Base-by-base conservation (phyloP, 2,797 vertebrate genomes). In the Squalus acanthias region DNA sequence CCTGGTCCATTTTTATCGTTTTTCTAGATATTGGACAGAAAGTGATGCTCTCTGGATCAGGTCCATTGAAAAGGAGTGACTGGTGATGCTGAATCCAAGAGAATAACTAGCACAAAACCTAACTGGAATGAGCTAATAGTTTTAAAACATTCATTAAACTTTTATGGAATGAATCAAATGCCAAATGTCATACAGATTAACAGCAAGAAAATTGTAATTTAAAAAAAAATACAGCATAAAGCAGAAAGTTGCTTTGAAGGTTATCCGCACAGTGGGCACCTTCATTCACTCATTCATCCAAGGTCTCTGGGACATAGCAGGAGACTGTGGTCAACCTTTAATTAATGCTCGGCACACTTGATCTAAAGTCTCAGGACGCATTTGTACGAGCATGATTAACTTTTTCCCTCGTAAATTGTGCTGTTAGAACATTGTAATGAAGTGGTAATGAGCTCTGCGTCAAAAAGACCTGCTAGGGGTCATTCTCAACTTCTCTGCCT, bases 371-470 rank as follows among this genome's bases (percentile, higher is more conserved):
- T 93, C 63, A 69, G n/a, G 65, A 69, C n/a, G 10, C 39, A 17
- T 65, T 69, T 93, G 65, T 69, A 67, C 91, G 67, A 69, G 63
- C 91, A 93, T 93, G n/a, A 93, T 93, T 93, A 93, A 69, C 63
- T 29, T 67, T 93, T 93, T 22, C n/a, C 39, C 8, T 65, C 10
- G 91, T 93, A 93, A 67, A 46, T 69, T 39, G 15, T 39, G 39
- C 65, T 93, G 63, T 46, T 93, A 65, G 67, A 93, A 67, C 39
- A 93, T 20, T 69, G 63, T 67, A 93, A 93, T 93, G 39, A 63
- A 63, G 60, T 65, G 63, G 33, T 92, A 39, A 93, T 93, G 63
- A 69, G 63, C n/a, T 69, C 63, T 67, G 8, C n/a, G 69, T 93
- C n/a, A 69, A 39, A 93, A 67, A 46, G 63, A 20, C 6, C 39